Percentiles rank a stretch among this genome's conserved stretches.
These are phyloP conservation scores for Colinus virginianus DNA, from an alignment of 2,113 vertebrate genomes.

Conservation along the genomic window DNA sequence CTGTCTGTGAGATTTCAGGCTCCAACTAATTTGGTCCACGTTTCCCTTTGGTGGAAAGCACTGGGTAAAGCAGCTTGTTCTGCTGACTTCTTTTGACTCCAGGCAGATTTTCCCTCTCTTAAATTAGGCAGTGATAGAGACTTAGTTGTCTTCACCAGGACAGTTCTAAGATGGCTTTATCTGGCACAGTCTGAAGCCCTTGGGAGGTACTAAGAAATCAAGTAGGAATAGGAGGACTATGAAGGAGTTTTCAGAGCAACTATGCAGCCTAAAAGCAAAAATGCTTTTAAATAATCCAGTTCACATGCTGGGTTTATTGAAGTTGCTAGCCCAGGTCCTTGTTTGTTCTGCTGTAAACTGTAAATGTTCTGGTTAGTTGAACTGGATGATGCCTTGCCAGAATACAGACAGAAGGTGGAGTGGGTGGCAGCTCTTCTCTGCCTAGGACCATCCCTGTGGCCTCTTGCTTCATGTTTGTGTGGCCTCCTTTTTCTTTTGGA, in stretches of 20 bases:
- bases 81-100: neutral
- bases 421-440: neutral
- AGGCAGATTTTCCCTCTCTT: neutral
- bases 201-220: neutral
- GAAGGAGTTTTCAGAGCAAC: slow-evolving; percentile 16
- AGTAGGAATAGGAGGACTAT: neutral
- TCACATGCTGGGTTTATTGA: neutral
- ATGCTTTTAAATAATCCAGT: neutral
- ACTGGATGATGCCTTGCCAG: neutral
- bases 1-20: neutral
- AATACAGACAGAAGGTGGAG: neutral
- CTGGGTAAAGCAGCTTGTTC: neutral
- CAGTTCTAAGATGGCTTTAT: neutral
- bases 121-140: neutral
- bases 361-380: neutral
- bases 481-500: neutral
- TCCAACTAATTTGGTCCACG: neutral
- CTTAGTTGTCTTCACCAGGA: neutral
- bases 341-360: neutral
- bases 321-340: neutral
- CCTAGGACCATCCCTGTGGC: neutral
- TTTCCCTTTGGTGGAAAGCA: neutral
- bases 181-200: neutral
- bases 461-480: neutral
- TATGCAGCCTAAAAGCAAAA: neutral